These are phyloP conservation scores for Polyodon spathula DNA, from an alignment of 2,113 vertebrate genomes.

Conservation along the genomic window DNA sequence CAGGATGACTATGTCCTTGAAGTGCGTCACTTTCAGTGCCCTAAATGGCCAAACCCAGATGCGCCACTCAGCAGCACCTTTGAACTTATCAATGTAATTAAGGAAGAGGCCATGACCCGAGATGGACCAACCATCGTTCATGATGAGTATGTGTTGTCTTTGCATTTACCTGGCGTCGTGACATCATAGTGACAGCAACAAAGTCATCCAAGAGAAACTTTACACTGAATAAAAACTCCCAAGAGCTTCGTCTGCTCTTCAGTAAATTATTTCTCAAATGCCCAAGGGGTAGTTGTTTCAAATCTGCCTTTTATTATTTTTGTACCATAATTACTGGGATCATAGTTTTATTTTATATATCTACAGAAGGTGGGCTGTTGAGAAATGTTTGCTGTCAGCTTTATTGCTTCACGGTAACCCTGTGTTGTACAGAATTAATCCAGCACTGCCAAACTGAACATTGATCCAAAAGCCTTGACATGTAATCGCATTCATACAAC, in stretches of 20 bases:
- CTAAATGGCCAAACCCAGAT: constrained; percentile 94
- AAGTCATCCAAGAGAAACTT: not conserved
- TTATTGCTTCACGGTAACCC: too few relatives aligned
- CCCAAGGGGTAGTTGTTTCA: too few relatives aligned
- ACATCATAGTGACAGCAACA: not conserved
- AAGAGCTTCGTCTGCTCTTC: not conserved
- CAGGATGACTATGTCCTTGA: constrained; percentile 97
- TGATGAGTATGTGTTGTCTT: constrained; percentile 76
- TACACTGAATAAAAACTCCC: not conserved
- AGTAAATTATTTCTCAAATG: too few relatives aligned
- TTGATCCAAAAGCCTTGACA: too few relatives aligned
- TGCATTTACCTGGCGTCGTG: not conserved
- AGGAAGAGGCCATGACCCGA: constrained; percentile 93
- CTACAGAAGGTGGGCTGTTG: too few relatives aligned
- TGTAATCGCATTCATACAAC: too few relatives aligned
- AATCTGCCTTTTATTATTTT: too few relatives aligned
- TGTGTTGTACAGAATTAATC: too few relatives aligned
- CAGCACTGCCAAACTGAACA: too few relatives aligned
- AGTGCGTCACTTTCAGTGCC: constrained; percentile 96
- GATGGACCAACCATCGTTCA: constrained; percentile 97
- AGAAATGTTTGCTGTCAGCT: too few relatives aligned
- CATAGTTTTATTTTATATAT: too few relatives aligned
- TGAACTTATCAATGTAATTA: constrained; percentile 96
- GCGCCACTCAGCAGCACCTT: constrained; percentile 93
- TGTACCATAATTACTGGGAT: too few relatives aligned